phyloP scores from a whole-genome alignment of 2,113 vertebrate genomes.

The Amphiprion percula region DNA sequence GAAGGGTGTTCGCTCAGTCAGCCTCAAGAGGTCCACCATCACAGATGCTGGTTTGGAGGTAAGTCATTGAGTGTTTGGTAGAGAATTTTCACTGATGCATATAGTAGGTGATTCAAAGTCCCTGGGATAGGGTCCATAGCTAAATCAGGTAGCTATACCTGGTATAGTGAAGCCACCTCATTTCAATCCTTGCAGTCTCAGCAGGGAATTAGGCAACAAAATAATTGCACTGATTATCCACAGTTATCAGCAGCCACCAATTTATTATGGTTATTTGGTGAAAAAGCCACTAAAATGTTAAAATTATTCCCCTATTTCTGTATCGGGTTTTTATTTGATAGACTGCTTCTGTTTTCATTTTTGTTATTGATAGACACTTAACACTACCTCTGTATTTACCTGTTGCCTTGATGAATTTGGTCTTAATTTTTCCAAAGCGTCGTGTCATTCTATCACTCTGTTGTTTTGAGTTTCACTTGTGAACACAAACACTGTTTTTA shows the following conservation, averaged over 20 bases:
- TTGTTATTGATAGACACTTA: too few species aligned
- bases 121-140: neutral
- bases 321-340: too few species aligned
- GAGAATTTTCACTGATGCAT: neutral
- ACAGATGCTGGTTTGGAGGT: constrained; percentile 98
- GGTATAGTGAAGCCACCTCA: neutral
- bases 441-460: too few species aligned
- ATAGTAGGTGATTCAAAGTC: neutral
- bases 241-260: too few species aligned
- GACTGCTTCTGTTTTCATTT: too few species aligned
- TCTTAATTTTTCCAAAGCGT: too few species aligned
- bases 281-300: too few species aligned
- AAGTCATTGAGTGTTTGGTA: constrained; percentile 47
- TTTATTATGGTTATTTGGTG: too few species aligned
- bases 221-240: too few species aligned
- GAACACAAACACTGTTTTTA: neutral
- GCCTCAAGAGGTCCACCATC: constrained; percentile 98
- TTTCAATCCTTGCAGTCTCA: neutral
- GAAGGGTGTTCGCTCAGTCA: constrained; percentile 97
- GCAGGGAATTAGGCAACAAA: neutral
- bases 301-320: too few species aligned
- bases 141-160: too few species aligned
- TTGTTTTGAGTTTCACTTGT: neutral
- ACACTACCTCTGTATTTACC: too few species aligned
- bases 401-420: neutral